Conservation (phyloP, 2,888 invertebrate species). For the Acrocyrtus sp. region DNA sequence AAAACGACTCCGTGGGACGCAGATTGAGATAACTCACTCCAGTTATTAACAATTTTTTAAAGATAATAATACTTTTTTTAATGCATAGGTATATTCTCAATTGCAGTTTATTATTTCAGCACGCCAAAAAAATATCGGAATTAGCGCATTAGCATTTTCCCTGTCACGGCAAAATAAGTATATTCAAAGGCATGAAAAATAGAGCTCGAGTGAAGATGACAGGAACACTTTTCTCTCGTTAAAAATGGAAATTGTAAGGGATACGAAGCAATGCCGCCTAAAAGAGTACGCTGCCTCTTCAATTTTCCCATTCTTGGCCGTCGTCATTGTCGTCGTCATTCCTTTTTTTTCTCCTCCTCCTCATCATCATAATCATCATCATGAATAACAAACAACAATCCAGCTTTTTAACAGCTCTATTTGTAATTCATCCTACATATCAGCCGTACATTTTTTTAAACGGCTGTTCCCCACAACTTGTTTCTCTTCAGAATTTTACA, state of each 20-base stretch:
- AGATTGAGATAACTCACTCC: no score
- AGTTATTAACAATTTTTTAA: no score
- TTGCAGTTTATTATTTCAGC: no score
- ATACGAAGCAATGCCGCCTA: no score
- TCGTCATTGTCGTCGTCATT: constrained; percentile 15
- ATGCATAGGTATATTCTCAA: no score
- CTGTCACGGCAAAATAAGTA: no score
- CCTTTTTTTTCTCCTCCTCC: constrained; percentile 2
- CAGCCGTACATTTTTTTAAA: background rate
- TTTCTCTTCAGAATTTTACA: background rate
- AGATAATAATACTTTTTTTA: no score
- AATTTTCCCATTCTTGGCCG: no score
- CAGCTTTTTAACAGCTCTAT: constrained; percentile 46
- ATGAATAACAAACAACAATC: constrained; percentile 37
- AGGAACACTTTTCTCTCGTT: constrained; percentile 53
- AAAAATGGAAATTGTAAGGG: constrained; percentile 45
- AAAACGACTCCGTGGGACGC: constrained; percentile 38
- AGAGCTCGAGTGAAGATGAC: constrained; percentile 46
- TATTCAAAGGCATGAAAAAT: no score
- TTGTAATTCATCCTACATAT: constrained; percentile 32
- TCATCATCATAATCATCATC: background rate
- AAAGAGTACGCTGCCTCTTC: background rate
- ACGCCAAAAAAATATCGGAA: no score
- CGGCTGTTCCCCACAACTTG: no score
- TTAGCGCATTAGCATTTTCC: no score